A percentile compares a stretch with the other conserved stretches of the same genome.
phyloP scores from a whole-genome alignment of 1,140 invertebrate genomes.

The Eriosoma lanigerum region DNA sequence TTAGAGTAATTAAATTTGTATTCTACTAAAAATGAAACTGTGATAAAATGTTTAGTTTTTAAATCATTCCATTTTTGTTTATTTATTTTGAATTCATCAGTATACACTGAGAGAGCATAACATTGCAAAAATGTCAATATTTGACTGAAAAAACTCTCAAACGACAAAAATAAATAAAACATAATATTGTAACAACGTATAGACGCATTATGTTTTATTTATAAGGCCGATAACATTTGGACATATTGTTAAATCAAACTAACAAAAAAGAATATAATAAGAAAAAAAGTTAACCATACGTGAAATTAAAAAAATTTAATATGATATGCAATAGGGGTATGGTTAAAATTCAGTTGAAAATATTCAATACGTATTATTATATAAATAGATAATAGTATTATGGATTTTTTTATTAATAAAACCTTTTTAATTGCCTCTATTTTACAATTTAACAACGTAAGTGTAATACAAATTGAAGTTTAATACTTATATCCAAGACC shows the following conservation, averaged over 20 bases:
- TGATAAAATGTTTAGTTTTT: not conserved
- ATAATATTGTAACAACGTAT: conserved; percentile 32
- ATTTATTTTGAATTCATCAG: not conserved
- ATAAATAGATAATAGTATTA: no score
- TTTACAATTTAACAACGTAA: no score
- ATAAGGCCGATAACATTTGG: conserved; percentile 1
- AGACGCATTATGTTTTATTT: conserved; percentile 17
- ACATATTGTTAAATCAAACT: not conserved
- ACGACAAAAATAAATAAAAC: conserved; percentile 31
- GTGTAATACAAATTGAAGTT: no score
- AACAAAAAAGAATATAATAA: not conserved
- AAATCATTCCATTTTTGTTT: not conserved
- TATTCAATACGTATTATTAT: no score
- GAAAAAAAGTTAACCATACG: not conserved
- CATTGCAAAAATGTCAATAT: not conserved
- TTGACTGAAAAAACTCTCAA: not conserved
- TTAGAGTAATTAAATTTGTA: no score
- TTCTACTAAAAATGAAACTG: not conserved
- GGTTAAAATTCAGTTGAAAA: no score
- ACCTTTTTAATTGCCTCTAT: no score
- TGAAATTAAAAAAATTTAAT: not conserved
- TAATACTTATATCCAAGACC: no score
- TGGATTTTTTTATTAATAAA: no score
- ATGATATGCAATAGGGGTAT: no score
- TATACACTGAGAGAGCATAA: not conserved